Evolutionary conservation across 2,113 vertebrate genomes (phyloP).

Genomic region (Heliornis fulica): DNA sequence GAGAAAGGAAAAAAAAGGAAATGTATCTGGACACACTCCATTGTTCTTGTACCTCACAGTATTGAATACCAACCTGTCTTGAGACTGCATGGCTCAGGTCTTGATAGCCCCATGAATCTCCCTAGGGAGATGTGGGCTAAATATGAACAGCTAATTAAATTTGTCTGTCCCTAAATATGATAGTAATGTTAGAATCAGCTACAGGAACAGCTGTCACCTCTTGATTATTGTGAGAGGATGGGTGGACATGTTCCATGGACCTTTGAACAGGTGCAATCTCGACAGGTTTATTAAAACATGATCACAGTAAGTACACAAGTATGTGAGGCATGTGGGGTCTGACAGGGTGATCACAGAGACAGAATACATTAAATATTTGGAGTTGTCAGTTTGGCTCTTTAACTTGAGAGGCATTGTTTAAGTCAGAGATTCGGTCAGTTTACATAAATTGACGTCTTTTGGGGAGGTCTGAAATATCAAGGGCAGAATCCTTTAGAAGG

Average conservation of each 20-base stretch:
- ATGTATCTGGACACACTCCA: not conserved
- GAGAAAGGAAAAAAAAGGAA: not conserved
- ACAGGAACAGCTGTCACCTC: not conserved
- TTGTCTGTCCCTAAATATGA: not conserved
- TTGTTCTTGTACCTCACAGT: not conserved
- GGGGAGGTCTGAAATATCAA: not conserved
- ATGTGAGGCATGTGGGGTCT: not conserved
- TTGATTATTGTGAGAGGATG: not conserved
- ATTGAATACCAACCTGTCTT: not conserved
- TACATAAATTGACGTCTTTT: not conserved
- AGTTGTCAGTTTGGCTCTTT: not conserved
- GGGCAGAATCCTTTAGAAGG: not conserved
- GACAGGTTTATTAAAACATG: not conserved
- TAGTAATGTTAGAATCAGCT: not conserved
- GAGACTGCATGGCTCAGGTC: not conserved
- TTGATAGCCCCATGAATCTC: not conserved
- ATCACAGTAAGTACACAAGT: not conserved
- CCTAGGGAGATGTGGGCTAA: not conserved
- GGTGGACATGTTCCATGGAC: not conserved
- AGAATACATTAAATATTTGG: not conserved
- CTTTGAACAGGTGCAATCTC: slow-evolving; percentile 39
- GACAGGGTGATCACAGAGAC: not conserved
- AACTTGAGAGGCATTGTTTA: not conserved
- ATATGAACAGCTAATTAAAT: not conserved
- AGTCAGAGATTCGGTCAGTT: not conserved